These are phyloP conservation scores for Drosophila rellima DNA, from an alignment of 2,888 invertebrate species.

Conservation along the genomic window DNA sequence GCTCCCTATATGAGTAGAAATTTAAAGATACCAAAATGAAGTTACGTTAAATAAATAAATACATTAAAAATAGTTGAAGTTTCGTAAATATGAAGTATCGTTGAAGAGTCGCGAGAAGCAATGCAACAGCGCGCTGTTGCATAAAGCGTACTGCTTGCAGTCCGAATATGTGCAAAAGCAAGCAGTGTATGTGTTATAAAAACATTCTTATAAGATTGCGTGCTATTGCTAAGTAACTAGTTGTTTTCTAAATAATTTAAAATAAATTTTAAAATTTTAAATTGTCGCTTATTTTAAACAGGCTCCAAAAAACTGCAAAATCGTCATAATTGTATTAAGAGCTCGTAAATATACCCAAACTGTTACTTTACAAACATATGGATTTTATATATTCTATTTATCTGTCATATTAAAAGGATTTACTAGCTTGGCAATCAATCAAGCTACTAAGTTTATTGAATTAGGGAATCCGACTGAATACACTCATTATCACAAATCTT, in stretches of 20 bases:
- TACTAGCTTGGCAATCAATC: constrained; percentile 19
- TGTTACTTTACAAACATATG: constrained; percentile 6
- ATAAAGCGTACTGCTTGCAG: neutral
- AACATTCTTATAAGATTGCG: neutral
- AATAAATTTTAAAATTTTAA: too few relatives aligned
- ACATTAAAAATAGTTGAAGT: too few relatives aligned
- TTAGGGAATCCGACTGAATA: constrained; percentile 21
- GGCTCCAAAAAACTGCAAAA: too few relatives aligned
- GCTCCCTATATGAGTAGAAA: constrained; percentile 5
- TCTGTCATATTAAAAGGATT: constrained; percentile 13
- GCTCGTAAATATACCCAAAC: neutral
- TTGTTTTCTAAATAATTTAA: neutral
- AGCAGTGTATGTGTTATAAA: neutral
- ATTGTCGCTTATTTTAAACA: too few relatives aligned
- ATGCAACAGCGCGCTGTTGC: too few relatives aligned
- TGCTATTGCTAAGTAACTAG: neutral
- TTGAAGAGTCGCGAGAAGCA: neutral
- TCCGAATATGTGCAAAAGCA: neutral
- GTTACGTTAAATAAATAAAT: neutral
- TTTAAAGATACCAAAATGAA: constrained; percentile 13
- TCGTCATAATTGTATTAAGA: neutral
- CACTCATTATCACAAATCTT: constrained; percentile 50
- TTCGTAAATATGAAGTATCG: too few relatives aligned
- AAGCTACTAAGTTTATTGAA: constrained; percentile 28
- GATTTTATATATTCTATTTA: constrained; percentile 8